Evolutionary conservation across 2,797 vertebrate genomes (phyloP), one percentile per base, ranked within the genome.

Genomic region (Melopsittacus undulatus): DNA sequence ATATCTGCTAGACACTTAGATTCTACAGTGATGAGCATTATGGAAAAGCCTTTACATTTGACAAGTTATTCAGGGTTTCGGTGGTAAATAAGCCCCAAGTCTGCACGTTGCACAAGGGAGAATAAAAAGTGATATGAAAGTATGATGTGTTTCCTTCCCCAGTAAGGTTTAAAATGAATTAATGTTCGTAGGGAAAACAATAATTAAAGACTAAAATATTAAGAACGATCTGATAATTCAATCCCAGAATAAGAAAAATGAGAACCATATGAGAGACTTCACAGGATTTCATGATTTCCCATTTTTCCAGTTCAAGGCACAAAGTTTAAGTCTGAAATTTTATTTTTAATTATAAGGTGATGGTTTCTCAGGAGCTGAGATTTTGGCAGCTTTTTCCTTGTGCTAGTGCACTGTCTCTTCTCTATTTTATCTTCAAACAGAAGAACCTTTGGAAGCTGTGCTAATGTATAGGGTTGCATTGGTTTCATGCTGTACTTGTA

Each of bases 401-500:
- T 59, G 30, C 24, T 8, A n/a, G 3, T 43, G 10, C 11, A 3
- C 12, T 73, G 4, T 2, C 2, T 42, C 5, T 34, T 89, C 48
- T 64, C 10, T 54, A 13, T n/a, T 74, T 62, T 48, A 9, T 18
- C 12, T 67, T n/a, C 20, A 48, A 91, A 64, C 8, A 48, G 19
- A 73, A 52, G 24, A 18, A 9, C 14, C 17, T 81, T 69, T 85
- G 73, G 13, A 52, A 81, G 24, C 10, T 40, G 5, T n/a, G 18
- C 4, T 67, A 5, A 0, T 18, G 5, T 38, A 3, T 7, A 46
- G 26, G 5, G 2, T 45, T 57, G 42, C 46, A 23, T 5, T n/a
- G 49, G 11, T 13, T 79, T 80, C 40, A 30, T 34, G 20, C 10
- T 40, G 14, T 17, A 42, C 2, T 68, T 75, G 18, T 46, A 10